These are phyloP conservation scores for Phyllopteryx taeniolatus DNA, from an alignment of 2,113 vertebrate species.

Conservation along the genomic window DNA sequence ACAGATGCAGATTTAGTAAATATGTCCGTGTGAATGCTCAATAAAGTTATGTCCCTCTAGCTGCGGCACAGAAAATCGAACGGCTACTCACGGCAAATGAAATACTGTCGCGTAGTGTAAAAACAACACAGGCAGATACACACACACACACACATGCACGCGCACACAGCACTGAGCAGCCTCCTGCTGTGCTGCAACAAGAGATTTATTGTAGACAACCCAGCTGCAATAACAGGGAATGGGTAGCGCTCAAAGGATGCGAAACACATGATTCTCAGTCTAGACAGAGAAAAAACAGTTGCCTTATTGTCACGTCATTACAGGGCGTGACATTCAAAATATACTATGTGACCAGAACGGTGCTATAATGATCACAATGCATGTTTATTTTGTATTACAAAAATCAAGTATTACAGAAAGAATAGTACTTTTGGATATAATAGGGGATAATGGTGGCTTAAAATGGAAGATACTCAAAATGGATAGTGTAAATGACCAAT, in stretches of 20 bases:
- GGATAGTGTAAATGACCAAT: neutral
- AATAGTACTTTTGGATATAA: neutral
- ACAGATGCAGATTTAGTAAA: constrained; percentile 45
- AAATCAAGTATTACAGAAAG: neutral
- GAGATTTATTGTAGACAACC: constrained; percentile 71
- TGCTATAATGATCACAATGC: neutral
- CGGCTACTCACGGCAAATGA: constrained; percentile 24
- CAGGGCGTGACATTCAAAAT: neutral
- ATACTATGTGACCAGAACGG: neutral
- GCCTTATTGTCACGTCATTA: constrained; percentile 47
- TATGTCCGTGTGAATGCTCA: neutral
- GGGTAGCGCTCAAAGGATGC: constrained; percentile 54
- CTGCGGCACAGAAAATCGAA: constrained; percentile 36
- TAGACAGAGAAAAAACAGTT: constrained; percentile 39
- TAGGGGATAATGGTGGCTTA: neutral
- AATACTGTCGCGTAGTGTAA: constrained; percentile 46
- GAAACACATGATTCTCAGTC: constrained; percentile 47
- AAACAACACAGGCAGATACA: constrained; percentile 26
- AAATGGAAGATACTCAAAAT: neutral
- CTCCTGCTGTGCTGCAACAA: constrained; percentile 69
- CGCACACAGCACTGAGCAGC: constrained; percentile 53
- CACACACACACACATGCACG: constrained; percentile 24
- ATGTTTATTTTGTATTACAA: neutral
- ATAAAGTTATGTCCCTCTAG: constrained; percentile 4
- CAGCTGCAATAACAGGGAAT: constrained; percentile 73